phyloP scores from a whole-genome alignment of 2,888 invertebrate genomes.

The Orthonychiurus folsomi region DNA sequence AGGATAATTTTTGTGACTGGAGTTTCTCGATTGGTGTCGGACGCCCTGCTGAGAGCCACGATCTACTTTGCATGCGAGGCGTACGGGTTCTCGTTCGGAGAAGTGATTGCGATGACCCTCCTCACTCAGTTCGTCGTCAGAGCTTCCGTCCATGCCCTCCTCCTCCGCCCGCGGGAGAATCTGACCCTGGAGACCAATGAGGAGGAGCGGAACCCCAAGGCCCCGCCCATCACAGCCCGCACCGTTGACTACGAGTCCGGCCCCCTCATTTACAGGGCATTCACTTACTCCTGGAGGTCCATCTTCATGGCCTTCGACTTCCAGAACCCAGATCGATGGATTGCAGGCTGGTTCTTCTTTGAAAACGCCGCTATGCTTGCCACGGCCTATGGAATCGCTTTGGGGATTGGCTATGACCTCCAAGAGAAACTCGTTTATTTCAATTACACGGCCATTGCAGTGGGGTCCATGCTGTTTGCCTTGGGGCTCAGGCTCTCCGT shows the following conservation, averaged over 20 bases:
- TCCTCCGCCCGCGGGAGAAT: neutral
- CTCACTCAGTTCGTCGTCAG: slow-evolving; percentile 23
- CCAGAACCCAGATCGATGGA: slow-evolving; percentile 16
- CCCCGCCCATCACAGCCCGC: neutral
- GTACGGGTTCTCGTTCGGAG: slow-evolving; percentile 17
- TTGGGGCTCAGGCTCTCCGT: neutral
- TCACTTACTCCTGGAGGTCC: slow-evolving; percentile 27
- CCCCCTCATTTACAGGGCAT: slow-evolving; percentile 21
- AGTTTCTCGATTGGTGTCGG: slow-evolving; percentile 24
- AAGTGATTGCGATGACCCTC: slow-evolving; percentile 25
- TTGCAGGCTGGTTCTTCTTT: slow-evolving; percentile 22
- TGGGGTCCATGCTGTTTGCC: neutral
- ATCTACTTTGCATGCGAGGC: slow-evolving; percentile 19
- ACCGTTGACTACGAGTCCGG: slow-evolving; percentile 16
- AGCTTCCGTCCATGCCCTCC: slow-evolving; percentile 13
- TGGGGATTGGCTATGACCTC: neutral
- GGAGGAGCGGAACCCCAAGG: slow-evolving; percentile 7
- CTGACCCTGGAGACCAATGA: neutral
- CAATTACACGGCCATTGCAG: neutral
- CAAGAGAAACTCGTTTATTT: neutral
- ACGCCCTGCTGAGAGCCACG: slow-evolving; percentile 24
- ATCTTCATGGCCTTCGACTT: slow-evolving; percentile 26
- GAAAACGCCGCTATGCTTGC: slow-evolving; percentile 22
- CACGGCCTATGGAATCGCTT: slow-evolving; percentile 12
- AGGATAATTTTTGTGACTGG: too few species aligned